These are phyloP conservation scores for Elymnias hypermnestra DNA, from an alignment of 1,140 invertebrate genomes.

Conservation along the genomic window DNA sequence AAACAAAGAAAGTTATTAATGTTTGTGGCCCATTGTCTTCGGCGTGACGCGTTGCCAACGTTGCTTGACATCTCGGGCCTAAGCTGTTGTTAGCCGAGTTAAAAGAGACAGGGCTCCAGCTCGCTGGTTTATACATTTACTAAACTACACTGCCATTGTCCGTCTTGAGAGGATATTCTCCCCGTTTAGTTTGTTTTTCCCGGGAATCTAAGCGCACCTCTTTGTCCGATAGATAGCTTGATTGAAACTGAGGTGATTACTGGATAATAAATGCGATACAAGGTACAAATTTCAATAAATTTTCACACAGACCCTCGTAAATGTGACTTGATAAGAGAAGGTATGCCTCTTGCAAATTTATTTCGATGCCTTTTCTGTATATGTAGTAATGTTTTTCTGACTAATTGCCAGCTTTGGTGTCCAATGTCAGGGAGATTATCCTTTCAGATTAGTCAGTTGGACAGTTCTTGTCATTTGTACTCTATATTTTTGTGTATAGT, in stretches of 20 bases:
- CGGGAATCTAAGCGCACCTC: conserved; percentile 32
- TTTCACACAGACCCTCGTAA: too few relatives aligned
- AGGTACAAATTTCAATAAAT: too few relatives aligned
- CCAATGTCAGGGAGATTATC: too few relatives aligned
- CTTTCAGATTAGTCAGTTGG: too few relatives aligned
- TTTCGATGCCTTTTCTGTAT: too few relatives aligned
- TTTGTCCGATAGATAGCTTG: conserved; percentile 34
- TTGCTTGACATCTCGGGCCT: conserved; percentile 25
- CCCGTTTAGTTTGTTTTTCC: conserved; percentile 41
- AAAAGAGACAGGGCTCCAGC: conserved; percentile 28
- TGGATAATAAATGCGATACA: conserved; percentile 7
- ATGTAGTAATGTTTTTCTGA: too few relatives aligned
- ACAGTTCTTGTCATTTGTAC: too few relatives aligned
- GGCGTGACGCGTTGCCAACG: conserved; percentile 34
- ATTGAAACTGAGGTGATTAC: conserved; percentile 30
- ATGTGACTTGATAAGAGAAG: too few relatives aligned
- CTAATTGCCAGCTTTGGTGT: too few relatives aligned
- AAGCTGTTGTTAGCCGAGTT: conserved; percentile 24
- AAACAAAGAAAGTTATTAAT: conserved; percentile 67
- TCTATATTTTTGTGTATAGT: too few relatives aligned
- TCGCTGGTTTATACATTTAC: conserved; percentile 33
- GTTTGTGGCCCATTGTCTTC: conserved; percentile 51
- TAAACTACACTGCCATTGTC: conserved; percentile 48
- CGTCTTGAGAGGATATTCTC: conserved; percentile 40
- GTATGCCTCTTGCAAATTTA: too few relatives aligned